Conservation (phyloP, 1,140 invertebrate species). For the Conus betulinus region DNA sequence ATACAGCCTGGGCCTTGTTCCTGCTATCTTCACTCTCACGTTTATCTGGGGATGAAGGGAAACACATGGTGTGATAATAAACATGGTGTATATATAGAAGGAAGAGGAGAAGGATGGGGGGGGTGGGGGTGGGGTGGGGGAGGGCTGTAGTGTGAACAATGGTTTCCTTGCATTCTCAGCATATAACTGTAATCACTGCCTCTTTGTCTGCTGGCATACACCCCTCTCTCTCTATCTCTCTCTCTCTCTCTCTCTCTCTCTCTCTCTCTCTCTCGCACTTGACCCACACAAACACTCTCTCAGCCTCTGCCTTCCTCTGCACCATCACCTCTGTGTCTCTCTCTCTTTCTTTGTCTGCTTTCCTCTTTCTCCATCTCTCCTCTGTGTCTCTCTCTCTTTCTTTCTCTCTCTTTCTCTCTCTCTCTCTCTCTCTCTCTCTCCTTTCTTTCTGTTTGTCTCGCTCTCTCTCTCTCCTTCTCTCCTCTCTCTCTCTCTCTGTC, state of each 20-base stretch:
- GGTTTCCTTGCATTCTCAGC: no score
- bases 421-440: not conserved
- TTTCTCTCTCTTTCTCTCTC: no score
- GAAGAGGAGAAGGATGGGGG: no score
- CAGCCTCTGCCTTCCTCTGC: not conserved
- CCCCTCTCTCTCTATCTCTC: constrained; percentile 7
- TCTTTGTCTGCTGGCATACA: not conserved
- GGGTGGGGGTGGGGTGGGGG: no score
- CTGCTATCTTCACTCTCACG: no score
- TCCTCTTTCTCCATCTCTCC: constrained; percentile 8
- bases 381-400: constrained; percentile 13
- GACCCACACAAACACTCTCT: not conserved
- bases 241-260: not conserved
- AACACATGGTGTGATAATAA: no score
- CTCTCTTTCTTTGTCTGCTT: not conserved
- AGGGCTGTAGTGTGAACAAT: no score
- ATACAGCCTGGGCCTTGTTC: no score
- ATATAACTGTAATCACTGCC: no score
- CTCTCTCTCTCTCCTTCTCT: not conserved
- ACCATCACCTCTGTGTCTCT: not conserved
- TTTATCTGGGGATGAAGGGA: no score
- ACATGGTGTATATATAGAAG: no score
- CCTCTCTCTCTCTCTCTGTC: constrained; percentile 14
- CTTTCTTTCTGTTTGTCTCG: not conserved
- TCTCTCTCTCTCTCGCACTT: not conserved